These are phyloP conservation scores for Poeciliopsis turrubarensis DNA, from an alignment of 2,113 vertebrate genomes.

Conservation along the genomic window DNA sequence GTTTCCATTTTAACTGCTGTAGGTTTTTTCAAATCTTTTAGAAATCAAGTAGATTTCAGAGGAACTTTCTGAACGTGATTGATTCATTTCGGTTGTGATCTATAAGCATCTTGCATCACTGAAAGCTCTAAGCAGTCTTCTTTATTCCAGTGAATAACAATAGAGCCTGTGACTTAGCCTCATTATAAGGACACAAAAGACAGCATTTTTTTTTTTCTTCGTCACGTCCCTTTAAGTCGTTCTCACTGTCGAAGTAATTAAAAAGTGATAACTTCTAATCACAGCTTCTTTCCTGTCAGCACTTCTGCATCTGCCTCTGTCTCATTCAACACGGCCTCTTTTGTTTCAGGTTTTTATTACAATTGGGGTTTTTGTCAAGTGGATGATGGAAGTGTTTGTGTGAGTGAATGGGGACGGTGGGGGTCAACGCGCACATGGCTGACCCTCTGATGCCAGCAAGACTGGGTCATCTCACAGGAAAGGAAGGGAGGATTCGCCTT, in stretches of 20 bases:
- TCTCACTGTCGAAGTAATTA: slow-evolving; percentile 44
- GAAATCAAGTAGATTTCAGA: slow-evolving; percentile 33
- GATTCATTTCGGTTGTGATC: slow-evolving; percentile 56
- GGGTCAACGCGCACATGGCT: slow-evolving; percentile 74
- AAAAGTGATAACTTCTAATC: slow-evolving; percentile 64
- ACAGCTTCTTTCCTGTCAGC: slow-evolving; percentile 54
- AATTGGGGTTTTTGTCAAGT: not conserved
- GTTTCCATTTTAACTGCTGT: not conserved
- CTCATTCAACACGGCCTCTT: not conserved
- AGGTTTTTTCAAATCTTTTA: not conserved
- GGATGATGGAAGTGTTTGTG: not conserved
- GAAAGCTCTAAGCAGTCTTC: slow-evolving; percentile 28
- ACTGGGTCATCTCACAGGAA: slow-evolving; percentile 59
- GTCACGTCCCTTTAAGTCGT: slow-evolving; percentile 14
- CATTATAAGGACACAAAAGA: slow-evolving; percentile 46
- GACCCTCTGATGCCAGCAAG: slow-evolving; percentile 42
- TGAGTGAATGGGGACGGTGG: slow-evolving; percentile 53
- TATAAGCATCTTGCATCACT: slow-evolving; percentile 14
- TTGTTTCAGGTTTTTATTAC: not conserved
- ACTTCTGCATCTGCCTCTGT: slow-evolving; percentile 18
- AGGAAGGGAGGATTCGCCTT: slow-evolving; percentile 55
- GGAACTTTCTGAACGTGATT: slow-evolving; percentile 35
- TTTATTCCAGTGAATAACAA: slow-evolving; percentile 30
- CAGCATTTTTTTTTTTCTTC: not conserved
- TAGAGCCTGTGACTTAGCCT: slow-evolving; percentile 38